These are phyloP conservation scores for Yponomeuta malinellus DNA, from an alignment of 2,888 invertebrate species.

Conservation along the genomic window DNA sequence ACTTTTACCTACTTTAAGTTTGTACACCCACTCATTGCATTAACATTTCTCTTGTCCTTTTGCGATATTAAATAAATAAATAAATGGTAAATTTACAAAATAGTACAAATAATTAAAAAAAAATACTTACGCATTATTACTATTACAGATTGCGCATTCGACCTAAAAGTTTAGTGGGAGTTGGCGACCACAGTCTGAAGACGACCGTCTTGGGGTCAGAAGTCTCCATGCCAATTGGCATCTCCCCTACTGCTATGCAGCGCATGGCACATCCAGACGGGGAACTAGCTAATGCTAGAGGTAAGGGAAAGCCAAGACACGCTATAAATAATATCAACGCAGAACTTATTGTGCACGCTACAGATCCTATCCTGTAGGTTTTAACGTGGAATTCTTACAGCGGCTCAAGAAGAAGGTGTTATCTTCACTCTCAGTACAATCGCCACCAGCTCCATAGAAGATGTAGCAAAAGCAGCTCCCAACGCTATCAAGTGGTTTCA, in stretches of 20 bases:
- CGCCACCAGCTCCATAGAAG: conserved; percentile 91
- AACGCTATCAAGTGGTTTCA: conserved; percentile 91
- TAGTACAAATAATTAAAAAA: not conserved
- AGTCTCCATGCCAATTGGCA: conserved; percentile 84
- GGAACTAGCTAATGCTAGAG: conserved; percentile 87
- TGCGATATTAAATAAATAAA: too few species aligned
- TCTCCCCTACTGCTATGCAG: conserved; percentile 94
- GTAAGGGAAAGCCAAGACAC: conserved; percentile 48
- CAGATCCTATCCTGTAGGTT: too few species aligned
- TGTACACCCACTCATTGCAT: too few species aligned
- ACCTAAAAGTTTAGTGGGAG: conserved; percentile 85
- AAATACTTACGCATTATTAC: not conserved
- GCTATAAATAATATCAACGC: not conserved
- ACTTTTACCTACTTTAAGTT: not conserved
- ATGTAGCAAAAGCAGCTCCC: conserved; percentile 87
- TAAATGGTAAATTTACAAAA: too few species aligned
- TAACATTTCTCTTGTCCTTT: too few species aligned
- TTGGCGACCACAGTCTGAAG: conserved; percentile 77
- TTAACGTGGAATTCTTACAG: conserved; percentile 49
- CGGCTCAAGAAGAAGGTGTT: conserved; percentile 84
- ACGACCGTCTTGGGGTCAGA: conserved; percentile 79
- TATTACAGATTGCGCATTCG: conserved; percentile 81
- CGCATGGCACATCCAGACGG: conserved; percentile 93
- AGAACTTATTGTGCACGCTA: too few species aligned
- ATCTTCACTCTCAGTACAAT: conserved; percentile 91